These are phyloP conservation scores for Cynoglossus semilaevis DNA, from an alignment of 2,113 vertebrate genomes.

Conservation along the genomic window DNA sequence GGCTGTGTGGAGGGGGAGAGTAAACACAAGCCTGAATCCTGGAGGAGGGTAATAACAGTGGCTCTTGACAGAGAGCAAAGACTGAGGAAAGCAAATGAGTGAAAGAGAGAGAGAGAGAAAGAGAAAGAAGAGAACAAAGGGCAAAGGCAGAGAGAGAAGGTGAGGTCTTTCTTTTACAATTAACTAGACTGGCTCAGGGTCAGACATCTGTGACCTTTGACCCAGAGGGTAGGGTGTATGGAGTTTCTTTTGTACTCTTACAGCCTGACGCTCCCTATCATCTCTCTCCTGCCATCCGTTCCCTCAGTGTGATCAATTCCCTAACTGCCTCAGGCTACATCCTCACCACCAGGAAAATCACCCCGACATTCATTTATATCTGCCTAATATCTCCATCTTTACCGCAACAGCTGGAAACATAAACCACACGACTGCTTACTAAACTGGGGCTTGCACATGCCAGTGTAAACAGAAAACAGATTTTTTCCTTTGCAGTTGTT, in stretches of 20 bases:
- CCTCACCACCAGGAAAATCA: not conserved
- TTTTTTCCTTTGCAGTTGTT: too few species aligned
- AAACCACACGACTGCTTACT: too few species aligned
- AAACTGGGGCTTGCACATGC: too few species aligned
- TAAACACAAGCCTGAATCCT: slow-evolving; percentile 25
- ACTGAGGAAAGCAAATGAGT: slow-evolving; percentile 8
- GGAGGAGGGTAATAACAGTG: slow-evolving; percentile 29
- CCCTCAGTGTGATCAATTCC: not conserved
- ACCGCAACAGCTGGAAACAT: too few species aligned
- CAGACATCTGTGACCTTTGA: slow-evolving; percentile 69
- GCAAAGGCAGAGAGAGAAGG: slow-evolving; percentile 11
- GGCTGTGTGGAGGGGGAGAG: slow-evolving; percentile 4
- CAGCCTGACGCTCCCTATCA: too few species aligned
- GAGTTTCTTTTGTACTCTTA: slow-evolving; percentile 2
- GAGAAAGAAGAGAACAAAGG: slow-evolving; percentile 5
- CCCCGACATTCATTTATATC: too few species aligned
- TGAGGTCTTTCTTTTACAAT: slow-evolving; percentile 49
- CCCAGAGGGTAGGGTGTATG: slow-evolving; percentile 34
- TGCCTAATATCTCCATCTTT: too few species aligned
- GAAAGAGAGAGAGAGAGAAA: not conserved
- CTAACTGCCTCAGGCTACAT: slow-evolving; percentile 7
- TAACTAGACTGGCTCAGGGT: slow-evolving; percentile 41
- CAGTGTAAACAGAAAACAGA: too few species aligned
- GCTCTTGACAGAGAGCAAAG: slow-evolving; percentile 3
- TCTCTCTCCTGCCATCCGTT: not conserved